Evolutionary conservation across 2,797 vertebrate species (phyloP).

Genomic region (Danio jaintianensis): DNA sequence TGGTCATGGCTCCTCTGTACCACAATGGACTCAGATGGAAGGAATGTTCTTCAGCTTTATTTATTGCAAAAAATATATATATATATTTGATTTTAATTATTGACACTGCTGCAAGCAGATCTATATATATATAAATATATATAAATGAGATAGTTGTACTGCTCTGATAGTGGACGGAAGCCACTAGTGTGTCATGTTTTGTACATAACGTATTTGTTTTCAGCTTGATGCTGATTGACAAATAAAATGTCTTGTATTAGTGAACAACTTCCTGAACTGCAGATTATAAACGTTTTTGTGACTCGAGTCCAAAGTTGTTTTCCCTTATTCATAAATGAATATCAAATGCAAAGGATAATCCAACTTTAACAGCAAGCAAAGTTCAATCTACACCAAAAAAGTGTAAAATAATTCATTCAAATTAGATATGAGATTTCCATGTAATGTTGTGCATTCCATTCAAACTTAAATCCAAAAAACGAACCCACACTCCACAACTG

Average conservation of each 20-base stretch:
- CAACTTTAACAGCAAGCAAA: not conserved
- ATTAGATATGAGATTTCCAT: not conserved
- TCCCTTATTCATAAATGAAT: constrained; percentile 38
- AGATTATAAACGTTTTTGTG: constrained; percentile 75
- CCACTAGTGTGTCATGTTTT: constrained; percentile 80
- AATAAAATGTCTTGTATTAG: constrained; percentile 80
- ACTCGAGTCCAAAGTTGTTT: constrained; percentile 52
- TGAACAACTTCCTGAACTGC: constrained; percentile 78
- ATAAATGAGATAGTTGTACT: constrained; percentile 59
- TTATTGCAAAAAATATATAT: constrained; percentile 75
- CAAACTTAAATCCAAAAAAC: constrained; percentile 4
- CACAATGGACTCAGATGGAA: constrained; percentile 76
- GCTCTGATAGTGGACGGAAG: constrained; percentile 67
- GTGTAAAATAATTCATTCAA: not conserved
- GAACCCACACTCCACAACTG: constrained; percentile 19
- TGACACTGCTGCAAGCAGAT: constrained; percentile 71
- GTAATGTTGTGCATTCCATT: not conserved
- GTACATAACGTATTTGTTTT: constrained; percentile 82
- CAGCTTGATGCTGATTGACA: constrained; percentile 75
- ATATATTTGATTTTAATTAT: constrained; percentile 76
- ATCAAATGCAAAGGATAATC: not conserved
- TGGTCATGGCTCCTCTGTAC: constrained; percentile 62
- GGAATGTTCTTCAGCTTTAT: constrained; percentile 85
- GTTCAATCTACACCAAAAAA: not conserved
- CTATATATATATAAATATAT: constrained; percentile 51